Percentiles rank a stretch among this genome's conserved stretches.
phyloP scores from a whole-genome alignment of 2,888 invertebrate species.

The Tillus elongatus region DNA sequence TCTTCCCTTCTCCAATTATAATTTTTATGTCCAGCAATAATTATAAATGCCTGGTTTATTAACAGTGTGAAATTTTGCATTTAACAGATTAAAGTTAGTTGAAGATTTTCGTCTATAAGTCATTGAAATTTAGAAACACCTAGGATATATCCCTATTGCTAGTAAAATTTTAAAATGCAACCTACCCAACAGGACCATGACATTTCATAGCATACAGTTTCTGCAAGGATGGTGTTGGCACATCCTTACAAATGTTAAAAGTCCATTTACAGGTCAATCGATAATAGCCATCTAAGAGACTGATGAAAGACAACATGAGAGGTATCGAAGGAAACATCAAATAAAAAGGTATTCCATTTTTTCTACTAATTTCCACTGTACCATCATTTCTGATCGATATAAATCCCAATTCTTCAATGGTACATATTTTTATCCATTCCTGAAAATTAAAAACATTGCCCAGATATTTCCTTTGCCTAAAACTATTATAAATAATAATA shows the following conservation, averaged over 20 bases:
- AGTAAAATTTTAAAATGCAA: too few species aligned
- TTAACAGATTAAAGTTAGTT: not conserved
- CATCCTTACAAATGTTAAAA: slow-evolving; percentile 77
- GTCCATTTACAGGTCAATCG: slow-evolving; percentile 82
- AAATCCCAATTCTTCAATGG: slow-evolving; percentile 76
- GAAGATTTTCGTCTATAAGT: too few species aligned
- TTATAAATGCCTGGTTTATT: too few species aligned
- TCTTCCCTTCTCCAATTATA: too few species aligned
- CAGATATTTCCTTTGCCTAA: too few species aligned
- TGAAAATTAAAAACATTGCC: slow-evolving; percentile 33
- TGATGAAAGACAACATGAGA: slow-evolving; percentile 68
- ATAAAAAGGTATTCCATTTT: slow-evolving; percentile 68
- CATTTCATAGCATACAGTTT: slow-evolving; percentile 65
- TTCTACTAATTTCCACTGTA: slow-evolving; percentile 66
- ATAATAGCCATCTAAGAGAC: slow-evolving; percentile 78
- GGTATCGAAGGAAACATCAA: slow-evolving; percentile 59
- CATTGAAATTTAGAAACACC: too few species aligned
- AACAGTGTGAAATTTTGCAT: too few species aligned
- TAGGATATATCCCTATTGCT: too few species aligned
- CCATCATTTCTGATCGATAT: slow-evolving; percentile 64
- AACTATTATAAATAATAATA: too few species aligned
- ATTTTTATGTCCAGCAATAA: too few species aligned
- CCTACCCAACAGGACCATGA: slow-evolving; percentile 85
- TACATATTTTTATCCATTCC: slow-evolving; percentile 63
- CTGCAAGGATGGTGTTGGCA: slow-evolving; percentile 69